These are phyloP conservation scores for Phrynocephalus versicolor DNA, from an alignment of 2,113 vertebrate species.

Conservation along the genomic window DNA sequence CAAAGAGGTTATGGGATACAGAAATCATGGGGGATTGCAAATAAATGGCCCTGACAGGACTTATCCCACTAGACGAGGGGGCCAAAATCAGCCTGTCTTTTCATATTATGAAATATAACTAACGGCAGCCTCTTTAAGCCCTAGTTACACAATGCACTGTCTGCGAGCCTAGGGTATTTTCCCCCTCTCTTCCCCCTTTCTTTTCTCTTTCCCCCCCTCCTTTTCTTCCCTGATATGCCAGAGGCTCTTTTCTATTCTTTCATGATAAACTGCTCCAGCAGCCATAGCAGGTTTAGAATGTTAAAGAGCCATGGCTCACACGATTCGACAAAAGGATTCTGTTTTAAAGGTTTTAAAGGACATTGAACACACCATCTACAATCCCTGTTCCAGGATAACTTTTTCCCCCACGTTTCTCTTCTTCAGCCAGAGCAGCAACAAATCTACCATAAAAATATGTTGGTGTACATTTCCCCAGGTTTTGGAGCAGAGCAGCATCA, in stretches of 20 bases:
- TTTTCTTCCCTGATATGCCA: conserved; percentile 59
- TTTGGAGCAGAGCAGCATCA: background rate
- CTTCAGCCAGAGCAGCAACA: conserved; percentile 16
- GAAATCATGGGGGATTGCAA: conserved; percentile 79
- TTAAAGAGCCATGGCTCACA: conserved; percentile 69
- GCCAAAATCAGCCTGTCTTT: conserved; percentile 78
- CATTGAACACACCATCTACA: conserved; percentile 37
- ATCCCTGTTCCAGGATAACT: conserved; percentile 41
- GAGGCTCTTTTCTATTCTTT: conserved; percentile 69
- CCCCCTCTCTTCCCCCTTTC: background rate
- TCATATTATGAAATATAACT: conserved; percentile 79
- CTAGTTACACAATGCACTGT: conserved; percentile 57
- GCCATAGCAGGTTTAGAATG: conserved; percentile 73
- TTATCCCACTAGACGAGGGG: conserved; percentile 74
- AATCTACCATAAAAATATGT: conserved; percentile 61
- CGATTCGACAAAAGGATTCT: conserved; percentile 74
- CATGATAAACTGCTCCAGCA: conserved; percentile 73
- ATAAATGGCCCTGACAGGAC: conserved; percentile 79
- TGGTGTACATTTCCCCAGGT: conserved; percentile 47
- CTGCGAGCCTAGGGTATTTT: conserved; percentile 58
- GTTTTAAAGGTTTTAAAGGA: conserved; percentile 63
- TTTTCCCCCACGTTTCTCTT: conserved; percentile 42
- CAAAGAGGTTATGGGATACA: conserved; percentile 72
- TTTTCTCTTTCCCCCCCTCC: conserved; percentile 41
- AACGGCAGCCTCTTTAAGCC: conserved; percentile 62